Evolutionary conservation across 1,140 invertebrate species (phyloP).

Genomic region (Pinna nobilis): DNA sequence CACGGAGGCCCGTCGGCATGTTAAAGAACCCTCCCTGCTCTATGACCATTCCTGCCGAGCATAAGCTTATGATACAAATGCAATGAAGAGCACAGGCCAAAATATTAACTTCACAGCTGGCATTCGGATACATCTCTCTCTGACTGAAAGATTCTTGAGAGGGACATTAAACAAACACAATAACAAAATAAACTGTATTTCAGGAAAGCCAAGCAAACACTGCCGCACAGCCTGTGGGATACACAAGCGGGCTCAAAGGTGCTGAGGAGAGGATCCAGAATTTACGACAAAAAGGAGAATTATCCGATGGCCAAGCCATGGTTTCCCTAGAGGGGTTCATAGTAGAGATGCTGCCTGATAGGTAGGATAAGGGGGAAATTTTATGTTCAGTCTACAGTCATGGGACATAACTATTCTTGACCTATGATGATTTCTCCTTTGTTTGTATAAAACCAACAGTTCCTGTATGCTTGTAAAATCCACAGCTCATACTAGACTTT

Average conservation of each 20-base stretch:
- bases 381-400: too few relatives aligned
- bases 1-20: too few relatives aligned
- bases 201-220: constrained; percentile 69
- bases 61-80: background rate
- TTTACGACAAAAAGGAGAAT: constrained; percentile 56
- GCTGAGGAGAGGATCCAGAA: constrained; percentile 71
- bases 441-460: too few relatives aligned
- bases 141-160: too few relatives aligned
- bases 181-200: constrained; percentile 20
- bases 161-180: too few relatives aligned
- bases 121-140: background rate
- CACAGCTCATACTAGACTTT: too few relatives aligned
- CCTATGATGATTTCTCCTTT: too few relatives aligned
- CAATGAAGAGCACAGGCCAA: background rate
- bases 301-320: constrained; percentile 80
- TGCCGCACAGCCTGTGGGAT: constrained; percentile 84
- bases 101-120: background rate
- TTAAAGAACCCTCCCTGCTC: too few relatives aligned
- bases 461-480: too few relatives aligned
- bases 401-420: too few relatives aligned
- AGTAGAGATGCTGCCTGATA: constrained; percentile 84
- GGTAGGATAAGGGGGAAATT: constrained; percentile 72
- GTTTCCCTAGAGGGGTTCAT: constrained; percentile 88
- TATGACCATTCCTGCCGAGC: background rate
- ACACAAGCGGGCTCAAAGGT: constrained; percentile 83